Base-by-base conservation (phyloP, 2,113 vertebrate species). In the Albula glossodonta region DNA sequence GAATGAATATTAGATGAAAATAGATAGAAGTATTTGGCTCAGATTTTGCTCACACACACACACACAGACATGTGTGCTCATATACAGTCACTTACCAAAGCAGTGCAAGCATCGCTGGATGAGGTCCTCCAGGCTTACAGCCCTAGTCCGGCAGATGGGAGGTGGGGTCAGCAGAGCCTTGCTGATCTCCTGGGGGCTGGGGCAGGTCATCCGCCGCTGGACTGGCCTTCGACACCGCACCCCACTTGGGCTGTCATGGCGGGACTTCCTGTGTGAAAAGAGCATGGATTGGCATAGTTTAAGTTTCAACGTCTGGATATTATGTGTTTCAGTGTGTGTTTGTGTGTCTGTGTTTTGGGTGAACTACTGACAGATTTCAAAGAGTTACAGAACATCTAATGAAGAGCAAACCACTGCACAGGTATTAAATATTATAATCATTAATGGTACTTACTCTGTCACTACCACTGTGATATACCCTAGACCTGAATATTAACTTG, bases 131-230 rank as follows among this genome's bases (percentile, higher is more conserved):
- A 97, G 95, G 89, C 94, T 97, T 91, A 96, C 95, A 0, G 95
- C 94, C 0, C 96, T 95, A 80, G 91, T 92, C 60, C 96, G 94
- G 85, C 95, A 84, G 4, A 92, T 92, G 51, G 81, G 90, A 89
- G 90, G 91, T 91, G 91, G 95, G 82, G 92, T 94, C 92, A 97
- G 94, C 89, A 96, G 94, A 50, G 94, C 96, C 87, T 94, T 94
- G 91, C 86, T 96, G 93, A 98, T 97, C 90, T 98, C 97, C 84
- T 95, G 94, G 10, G 96, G 93, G 86, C 94, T 97, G 87, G 97
- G 97, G 88, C 97, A 98, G n/a, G 97, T 98, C 95, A 97, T 97
- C 89, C 97, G 93, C 49, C 96, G 93, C 81, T 92, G 93, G 82
- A 94, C 92, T 17, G 90, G 84, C 41, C 96, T 94, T 88, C 89